Percentiles rank a stretch among this genome's conserved stretches.
phyloP scores from a whole-genome alignment of 2,888 invertebrate genomes.

The Dasypolia templi region DNA sequence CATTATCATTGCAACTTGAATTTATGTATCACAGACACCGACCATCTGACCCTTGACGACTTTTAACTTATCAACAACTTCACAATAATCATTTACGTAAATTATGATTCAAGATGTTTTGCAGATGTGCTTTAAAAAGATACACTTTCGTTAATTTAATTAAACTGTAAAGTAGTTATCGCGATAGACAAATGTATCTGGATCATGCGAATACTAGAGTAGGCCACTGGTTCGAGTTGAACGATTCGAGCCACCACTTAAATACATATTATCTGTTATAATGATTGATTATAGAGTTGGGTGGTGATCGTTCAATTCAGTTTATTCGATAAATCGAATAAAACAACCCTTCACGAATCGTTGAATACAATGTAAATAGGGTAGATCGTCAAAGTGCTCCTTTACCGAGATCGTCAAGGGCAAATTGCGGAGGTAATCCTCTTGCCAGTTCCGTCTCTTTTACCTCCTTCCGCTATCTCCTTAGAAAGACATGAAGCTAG shows the following conservation, averaged over 20 bases:
- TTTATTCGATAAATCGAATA: slow-evolving; percentile 53
- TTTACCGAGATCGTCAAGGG: slow-evolving; percentile 72
- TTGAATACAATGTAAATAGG: slow-evolving; percentile 71
- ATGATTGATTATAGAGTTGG: slow-evolving; percentile 27
- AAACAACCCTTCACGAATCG: slow-evolving; percentile 71
- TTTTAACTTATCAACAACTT: slow-evolving; percentile 12
- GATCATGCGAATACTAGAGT: slow-evolving; percentile 76
- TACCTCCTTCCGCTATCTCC: slow-evolving; percentile 81
- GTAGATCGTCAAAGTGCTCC: slow-evolving; percentile 61
- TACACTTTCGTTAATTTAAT: slow-evolving; percentile 33
- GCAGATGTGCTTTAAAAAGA: background rate
- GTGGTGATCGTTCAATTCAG: slow-evolving; percentile 17
- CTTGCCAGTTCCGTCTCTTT: slow-evolving; percentile 70
- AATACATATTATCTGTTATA: slow-evolving; percentile 62
- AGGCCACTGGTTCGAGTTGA: slow-evolving; percentile 70
- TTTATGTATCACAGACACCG: slow-evolving; percentile 16
- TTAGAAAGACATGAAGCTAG: slow-evolving; percentile 72
- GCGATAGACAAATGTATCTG: slow-evolving; percentile 69
- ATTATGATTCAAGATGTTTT: slow-evolving; percentile 1
- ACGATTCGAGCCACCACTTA: slow-evolving; percentile 63
- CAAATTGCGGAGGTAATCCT: slow-evolving; percentile 71
- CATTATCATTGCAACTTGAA: slow-evolving; percentile 41
- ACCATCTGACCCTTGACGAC: background rate
- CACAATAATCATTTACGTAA: slow-evolving; percentile 15
- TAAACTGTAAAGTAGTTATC: slow-evolving; percentile 57